A percentile compares a stretch with the other conserved stretches of the same genome.
Conservation (phyloP, 2,888 invertebrate genomes). For the Deilephila porcellus region DNA sequence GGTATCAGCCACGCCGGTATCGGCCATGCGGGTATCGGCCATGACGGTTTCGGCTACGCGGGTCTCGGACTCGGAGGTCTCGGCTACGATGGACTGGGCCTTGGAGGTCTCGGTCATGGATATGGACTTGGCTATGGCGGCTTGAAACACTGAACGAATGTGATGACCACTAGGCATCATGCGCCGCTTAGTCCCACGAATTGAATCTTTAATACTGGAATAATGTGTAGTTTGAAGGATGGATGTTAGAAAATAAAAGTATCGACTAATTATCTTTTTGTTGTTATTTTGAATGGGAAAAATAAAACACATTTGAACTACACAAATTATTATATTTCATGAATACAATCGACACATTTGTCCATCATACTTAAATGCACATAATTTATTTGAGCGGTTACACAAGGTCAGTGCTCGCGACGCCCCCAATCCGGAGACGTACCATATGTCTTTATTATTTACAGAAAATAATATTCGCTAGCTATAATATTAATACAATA, state of each 20-base stretch:
- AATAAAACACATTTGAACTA: constrained; percentile 52
- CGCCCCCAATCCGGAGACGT: neutral
- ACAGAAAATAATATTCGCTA: constrained; percentile 38
- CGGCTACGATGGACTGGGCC: constrained; percentile 26
- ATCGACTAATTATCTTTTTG: neutral
- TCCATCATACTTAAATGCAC: constrained; percentile 63
- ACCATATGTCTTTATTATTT: constrained; percentile 17
- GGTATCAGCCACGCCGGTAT: constrained; percentile 34
- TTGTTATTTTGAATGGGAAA: constrained; percentile 19
- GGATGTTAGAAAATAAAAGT: constrained; percentile 30
- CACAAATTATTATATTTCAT: constrained; percentile 64
- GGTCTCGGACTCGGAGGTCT: constrained; percentile 28
- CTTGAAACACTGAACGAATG: constrained; percentile 1
- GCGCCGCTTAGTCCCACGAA: neutral
- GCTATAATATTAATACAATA: constrained; percentile 10
- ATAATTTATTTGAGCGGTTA: constrained; percentile 64
- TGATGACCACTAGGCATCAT: neutral
- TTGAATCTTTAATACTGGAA: neutral
- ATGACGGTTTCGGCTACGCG: constrained; percentile 33
- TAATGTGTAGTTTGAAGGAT: constrained; percentile 33
- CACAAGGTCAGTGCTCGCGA: constrained; percentile 34
- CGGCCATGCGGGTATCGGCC: constrained; percentile 32
- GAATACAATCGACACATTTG: constrained; percentile 60
- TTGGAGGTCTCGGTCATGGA: neutral
- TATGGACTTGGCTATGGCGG: constrained; percentile 4